Evolutionary conservation across 2,113 vertebrate species (phyloP), one percentile per base, ranked within the genome.

Genomic region (Stegastes partitus): DNA sequence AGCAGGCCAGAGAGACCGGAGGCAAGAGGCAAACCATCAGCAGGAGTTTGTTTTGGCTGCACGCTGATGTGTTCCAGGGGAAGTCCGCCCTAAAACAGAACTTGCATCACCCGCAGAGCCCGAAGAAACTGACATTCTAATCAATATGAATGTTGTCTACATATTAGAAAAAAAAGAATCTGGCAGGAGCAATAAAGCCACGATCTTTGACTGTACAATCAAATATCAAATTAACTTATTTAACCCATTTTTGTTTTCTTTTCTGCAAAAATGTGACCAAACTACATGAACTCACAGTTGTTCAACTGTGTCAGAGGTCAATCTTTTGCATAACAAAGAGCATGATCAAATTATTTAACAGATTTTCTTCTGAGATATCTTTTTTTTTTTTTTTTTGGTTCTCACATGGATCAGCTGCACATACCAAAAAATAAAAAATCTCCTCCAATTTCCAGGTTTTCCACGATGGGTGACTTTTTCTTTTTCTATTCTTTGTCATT

Each of bases 21-120:
- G 91, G 91, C 90, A 85, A 82, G 90, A 90, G 88, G 89, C 88
- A 75, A 92, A 84, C 89, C 89, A 89, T 91, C 87, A 74, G 84
- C 87, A 58, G 82, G 79, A 91, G 91, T 92, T 90, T 92, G 90
- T 93, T 92, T 93, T 92, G 91, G 92, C 91, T 80, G 82, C 61
- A 65, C 19, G 61, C 74, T 77, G 67, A 21, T 84, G 73, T 77
- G 78, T 87, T 90, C 81, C 87, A 79, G 74, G 82, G 87, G 81
- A 87, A 92, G 89, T 91, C 85, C 87, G 90, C 82, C 80, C 82
- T 79, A 85, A 82, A 89, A 84, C 84, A 71, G 70, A 82, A 80
- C 70, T 81, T 81, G 70, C 81, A 81, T 85, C 79, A 65, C 45
- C 62, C 61, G 45, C 8, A 3, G 50, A 77, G 69, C 37, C 50